These are phyloP conservation scores for Xerus inauris DNA, from an alignment of 2,113 vertebrate genomes.

Conservation along the genomic window DNA sequence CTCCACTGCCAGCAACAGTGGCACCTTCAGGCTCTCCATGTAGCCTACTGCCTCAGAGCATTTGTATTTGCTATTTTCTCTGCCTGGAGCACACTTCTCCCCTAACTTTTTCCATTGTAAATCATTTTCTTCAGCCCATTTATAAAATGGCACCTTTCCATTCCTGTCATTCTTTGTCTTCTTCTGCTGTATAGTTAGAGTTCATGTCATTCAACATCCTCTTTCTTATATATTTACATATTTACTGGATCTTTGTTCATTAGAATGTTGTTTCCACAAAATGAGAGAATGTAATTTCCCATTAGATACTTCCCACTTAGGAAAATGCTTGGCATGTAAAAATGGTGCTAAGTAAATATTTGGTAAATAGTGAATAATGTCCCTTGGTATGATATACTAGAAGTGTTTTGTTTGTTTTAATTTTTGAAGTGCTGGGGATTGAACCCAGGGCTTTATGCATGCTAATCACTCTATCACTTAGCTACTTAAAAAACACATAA, in stretches of 20 bases:
- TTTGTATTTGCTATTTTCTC: neutral
- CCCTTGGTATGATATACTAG: no score
- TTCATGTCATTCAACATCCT: neutral
- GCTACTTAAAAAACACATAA: no score
- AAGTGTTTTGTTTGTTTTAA: no score
- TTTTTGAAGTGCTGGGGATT: no score
- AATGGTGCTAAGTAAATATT: neutral
- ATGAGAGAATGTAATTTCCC: neutral
- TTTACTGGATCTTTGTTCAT: conserved; percentile 13
- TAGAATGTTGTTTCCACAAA: conserved; percentile 20
- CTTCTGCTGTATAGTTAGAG: neutral
- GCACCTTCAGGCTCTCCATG: neutral
- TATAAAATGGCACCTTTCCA: neutral
- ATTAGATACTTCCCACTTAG: neutral
- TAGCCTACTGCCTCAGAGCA: neutral
- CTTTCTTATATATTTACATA: neutral
- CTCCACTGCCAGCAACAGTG: neutral
- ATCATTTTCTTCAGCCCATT: neutral
- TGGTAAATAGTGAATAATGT: no score
- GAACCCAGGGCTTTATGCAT: no score
- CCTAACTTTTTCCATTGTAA: neutral
- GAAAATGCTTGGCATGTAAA: conserved; percentile 30
- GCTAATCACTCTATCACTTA: no score
- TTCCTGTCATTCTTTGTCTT: neutral
- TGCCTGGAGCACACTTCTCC: neutral